Percentiles rank a stretch among this genome's conserved stretches.
These are phyloP conservation scores for Pachypsylla venusta DNA, from an alignment of 1,140 invertebrate species.

Conservation along the genomic window DNA sequence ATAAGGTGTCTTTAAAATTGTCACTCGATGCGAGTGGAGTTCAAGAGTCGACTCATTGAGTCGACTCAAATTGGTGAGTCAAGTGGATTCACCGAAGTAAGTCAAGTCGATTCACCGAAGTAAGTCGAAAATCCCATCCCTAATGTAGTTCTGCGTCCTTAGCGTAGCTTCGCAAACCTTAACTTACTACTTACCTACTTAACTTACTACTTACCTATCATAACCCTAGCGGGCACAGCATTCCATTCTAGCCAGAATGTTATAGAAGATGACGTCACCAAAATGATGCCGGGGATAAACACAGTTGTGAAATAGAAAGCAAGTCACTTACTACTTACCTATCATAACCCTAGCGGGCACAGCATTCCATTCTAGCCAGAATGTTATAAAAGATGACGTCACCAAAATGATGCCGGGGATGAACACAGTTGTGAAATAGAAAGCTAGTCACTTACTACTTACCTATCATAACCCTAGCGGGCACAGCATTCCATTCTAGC, in stretches of 20 bases:
- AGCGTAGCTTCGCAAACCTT: too few species aligned
- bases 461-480: conserved; percentile 85
- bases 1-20: too few species aligned
- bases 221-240: conserved; percentile 81
- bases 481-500: conserved; percentile 92
- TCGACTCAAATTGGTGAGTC: too few species aligned
- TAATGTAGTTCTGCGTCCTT: too few species aligned
- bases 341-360: conserved; percentile 86
- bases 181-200: too few species aligned
- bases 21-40: too few species aligned
- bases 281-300: conserved; percentile 87
- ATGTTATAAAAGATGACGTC: conserved; percentile 85
- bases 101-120: too few species aligned
- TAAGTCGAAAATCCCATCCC: too few species aligned
- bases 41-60: too few species aligned
- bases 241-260: conserved; percentile 94
- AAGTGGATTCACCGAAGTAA: too few species aligned
- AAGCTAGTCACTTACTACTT: conserved; percentile 47
- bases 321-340: conserved; percentile 45
- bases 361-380: conserved; percentile 93
- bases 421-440: conserved; percentile 92
- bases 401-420: conserved; percentile 90
- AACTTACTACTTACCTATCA: conserved; percentile 61
- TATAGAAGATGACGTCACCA: conserved; percentile 88
- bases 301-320: conserved; percentile 93